A percentile compares a stretch with the other conserved stretches of the same genome.
phyloP scores from a whole-genome alignment of 2,113 vertebrate genomes.

The Catharus fuscescens region DNA sequence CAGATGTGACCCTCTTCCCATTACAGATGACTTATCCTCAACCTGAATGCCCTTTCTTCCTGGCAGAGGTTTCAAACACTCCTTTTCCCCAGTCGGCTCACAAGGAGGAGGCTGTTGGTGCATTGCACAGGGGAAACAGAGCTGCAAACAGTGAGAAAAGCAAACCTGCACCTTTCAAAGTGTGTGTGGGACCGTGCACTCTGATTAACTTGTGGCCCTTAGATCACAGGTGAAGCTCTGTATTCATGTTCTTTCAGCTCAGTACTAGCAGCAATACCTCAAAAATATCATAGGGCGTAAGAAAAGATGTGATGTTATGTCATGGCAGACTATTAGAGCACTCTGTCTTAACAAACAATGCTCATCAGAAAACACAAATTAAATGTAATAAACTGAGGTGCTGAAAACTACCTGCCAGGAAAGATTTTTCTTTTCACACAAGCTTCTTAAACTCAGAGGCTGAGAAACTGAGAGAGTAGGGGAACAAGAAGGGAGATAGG shows the following conservation, averaged over 20 bases:
- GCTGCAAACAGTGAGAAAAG: not conserved
- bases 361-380: not conserved
- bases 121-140: not conserved
- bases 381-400: not conserved
- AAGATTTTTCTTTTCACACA: not conserved
- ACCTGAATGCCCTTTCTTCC: not conserved
- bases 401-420: not conserved
- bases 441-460: not conserved
- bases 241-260: not conserved
- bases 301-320: not conserved
- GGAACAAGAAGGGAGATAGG: not conserved
- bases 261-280: not conserved
- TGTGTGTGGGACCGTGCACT: not conserved
- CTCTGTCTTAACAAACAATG: not conserved
- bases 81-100: accelerated
- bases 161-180: not conserved
- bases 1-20: not conserved
- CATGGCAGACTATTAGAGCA: not conserved
- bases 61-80: not conserved
- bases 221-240: not conserved
- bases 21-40: not conserved
- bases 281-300: not conserved
- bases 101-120: not conserved
- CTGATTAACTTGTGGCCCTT: not conserved
- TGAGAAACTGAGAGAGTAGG: not conserved